Percentiles rank a stretch among this genome's conserved stretches.
Conservation (phyloP, 2,888 invertebrate genomes). For the Drosophila lacicola region DNA sequence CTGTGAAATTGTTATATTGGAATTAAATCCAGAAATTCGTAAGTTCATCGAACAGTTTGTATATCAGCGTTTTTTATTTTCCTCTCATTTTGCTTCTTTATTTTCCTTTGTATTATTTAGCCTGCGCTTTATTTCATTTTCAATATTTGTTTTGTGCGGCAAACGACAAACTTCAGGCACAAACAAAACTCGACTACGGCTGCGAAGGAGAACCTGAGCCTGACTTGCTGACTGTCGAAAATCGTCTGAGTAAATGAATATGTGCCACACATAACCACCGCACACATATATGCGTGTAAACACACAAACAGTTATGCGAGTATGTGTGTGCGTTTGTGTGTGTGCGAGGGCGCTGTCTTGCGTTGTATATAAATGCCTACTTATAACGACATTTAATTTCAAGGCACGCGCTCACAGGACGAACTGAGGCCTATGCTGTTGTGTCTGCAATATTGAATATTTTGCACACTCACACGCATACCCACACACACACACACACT, state of each 20-base stretch:
- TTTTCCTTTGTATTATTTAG: slow-evolving; percentile 54
- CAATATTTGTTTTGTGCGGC: slow-evolving; percentile 74
- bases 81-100: slow-evolving; percentile 10
- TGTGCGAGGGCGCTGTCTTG: slow-evolving; percentile 37
- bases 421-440: slow-evolving; percentile 48
- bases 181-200: slow-evolving; percentile 34
- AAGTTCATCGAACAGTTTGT: slow-evolving; percentile 34
- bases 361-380: slow-evolving; percentile 77
- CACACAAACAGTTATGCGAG: slow-evolving; percentile 1
- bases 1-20: not conserved
- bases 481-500: slow-evolving; percentile 20
- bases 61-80: slow-evolving; percentile 46
- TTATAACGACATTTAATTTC: slow-evolving; percentile 77
- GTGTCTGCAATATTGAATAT: slow-evolving; percentile 76
- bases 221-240: slow-evolving; percentile 47
- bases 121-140: slow-evolving; percentile 71
- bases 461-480: slow-evolving; percentile 38
- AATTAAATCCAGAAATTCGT: slow-evolving; percentile 4
- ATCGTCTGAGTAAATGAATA: slow-evolving; percentile 54
- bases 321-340: slow-evolving; percentile 4
- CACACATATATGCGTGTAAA: slow-evolving; percentile 2
- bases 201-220: slow-evolving; percentile 9
- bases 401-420: slow-evolving; percentile 63
- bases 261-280: slow-evolving; percentile 28
- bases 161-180: slow-evolving; percentile 60